phyloP scores from a whole-genome alignment of 2,797 vertebrate genomes.

The Chromobotia macracanthus region DNA sequence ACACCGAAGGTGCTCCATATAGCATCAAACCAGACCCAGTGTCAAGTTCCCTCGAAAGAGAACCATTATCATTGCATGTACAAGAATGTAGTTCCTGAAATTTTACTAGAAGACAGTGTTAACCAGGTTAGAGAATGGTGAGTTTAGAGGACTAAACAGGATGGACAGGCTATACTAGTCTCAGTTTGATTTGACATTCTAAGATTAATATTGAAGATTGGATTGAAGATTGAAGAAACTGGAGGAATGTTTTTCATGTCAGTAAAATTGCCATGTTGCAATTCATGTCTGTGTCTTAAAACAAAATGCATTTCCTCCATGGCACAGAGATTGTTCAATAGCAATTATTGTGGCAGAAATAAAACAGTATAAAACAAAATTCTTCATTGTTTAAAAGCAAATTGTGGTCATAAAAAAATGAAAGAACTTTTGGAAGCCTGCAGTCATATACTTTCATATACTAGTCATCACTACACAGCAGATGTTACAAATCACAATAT shows the following conservation, averaged over 20 bases:
- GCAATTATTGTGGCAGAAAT: slow-evolving; percentile 45
- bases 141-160: slow-evolving; percentile 30
- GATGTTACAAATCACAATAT: background rate
- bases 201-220: slow-evolving; percentile 51
- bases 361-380: background rate
- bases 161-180: slow-evolving; percentile 26
- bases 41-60: no score
- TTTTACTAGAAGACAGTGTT: no score
- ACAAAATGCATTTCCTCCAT: slow-evolving; percentile 47
- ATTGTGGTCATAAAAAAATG: background rate
- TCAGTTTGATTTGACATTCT: slow-evolving; percentile 22
- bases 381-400: background rate
- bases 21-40: no score
- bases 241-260: slow-evolving; percentile 44
- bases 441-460: background rate
- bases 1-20: no score
- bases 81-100: no score
- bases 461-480: background rate
- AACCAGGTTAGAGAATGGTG: background rate
- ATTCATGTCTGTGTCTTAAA: slow-evolving; percentile 46
- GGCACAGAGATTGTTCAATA: slow-evolving; percentile 33
- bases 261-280: slow-evolving; percentile 38
- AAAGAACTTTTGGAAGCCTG: slow-evolving; percentile 1
- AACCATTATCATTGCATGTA: no score
- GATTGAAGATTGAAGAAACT: background rate